A percentile compares a stretch with the other conserved stretches of the same genome.
phyloP scores from a whole-genome alignment of 2,113 vertebrate species.

The Balaeniceps rex region DNA sequence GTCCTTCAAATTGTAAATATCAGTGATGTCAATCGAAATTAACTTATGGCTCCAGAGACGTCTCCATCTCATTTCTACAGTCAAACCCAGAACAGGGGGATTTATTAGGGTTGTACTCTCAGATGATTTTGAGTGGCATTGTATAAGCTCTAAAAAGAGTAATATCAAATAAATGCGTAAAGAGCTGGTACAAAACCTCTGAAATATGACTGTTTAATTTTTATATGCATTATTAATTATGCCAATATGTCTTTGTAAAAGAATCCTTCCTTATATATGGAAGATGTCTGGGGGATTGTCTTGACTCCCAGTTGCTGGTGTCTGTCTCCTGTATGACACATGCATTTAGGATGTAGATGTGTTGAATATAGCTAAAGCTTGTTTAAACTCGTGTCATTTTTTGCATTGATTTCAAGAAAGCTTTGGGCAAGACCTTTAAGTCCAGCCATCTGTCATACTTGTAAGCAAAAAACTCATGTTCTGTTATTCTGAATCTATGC shows the following conservation, averaged over 20 bases:
- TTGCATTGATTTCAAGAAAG: neutral
- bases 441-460: neutral
- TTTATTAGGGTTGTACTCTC: neutral
- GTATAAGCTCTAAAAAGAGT: neutral
- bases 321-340: too few relatives aligned
- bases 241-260: neutral
- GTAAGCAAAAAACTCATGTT: neutral
- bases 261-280: neutral
- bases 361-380: neutral
- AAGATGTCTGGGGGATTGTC: neutral
- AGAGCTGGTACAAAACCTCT: neutral
- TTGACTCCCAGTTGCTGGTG: neutral
- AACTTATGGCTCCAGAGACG: neutral
- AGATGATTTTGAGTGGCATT: neutral
- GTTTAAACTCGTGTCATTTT: neutral
- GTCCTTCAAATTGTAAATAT: neutral
- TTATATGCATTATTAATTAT: neutral
- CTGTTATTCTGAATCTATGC: neutral
- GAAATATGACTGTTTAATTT: neutral
- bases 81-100: neutral
- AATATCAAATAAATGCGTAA: neutral
- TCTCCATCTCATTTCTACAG: neutral
- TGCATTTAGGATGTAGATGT: accelerated
- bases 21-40: neutral
- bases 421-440: neutral